Evolutionary conservation across 2,113 vertebrate genomes (phyloP).

Genomic region (Trogon surrucura): DNA sequence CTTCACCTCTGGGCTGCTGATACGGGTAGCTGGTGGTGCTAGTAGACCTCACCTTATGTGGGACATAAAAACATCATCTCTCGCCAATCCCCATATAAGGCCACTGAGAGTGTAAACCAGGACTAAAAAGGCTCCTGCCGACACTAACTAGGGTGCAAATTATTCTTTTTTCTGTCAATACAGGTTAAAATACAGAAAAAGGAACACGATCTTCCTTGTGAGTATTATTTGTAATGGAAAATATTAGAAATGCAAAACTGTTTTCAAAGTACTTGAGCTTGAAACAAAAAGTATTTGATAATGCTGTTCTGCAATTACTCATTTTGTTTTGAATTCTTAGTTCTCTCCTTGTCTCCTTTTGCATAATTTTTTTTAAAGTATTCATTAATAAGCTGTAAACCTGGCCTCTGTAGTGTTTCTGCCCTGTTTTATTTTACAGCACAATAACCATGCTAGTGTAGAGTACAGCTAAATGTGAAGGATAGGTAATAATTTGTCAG

Average conservation of each 20-base stretch:
- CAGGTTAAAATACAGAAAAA: background rate
- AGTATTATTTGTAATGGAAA: background rate
- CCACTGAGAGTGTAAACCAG: background rate
- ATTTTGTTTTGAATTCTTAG: background rate
- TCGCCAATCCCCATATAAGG: background rate
- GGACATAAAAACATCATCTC: background rate
- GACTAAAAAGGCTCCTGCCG: background rate
- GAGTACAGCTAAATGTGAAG: slow-evolving; percentile 49
- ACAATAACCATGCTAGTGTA: slow-evolving; percentile 3
- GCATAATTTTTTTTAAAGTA: background rate
- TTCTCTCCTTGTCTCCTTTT: background rate
- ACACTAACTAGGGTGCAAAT: too few relatives aligned
- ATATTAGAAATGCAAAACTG: background rate
- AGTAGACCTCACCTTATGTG: background rate
- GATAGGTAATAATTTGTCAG: slow-evolving; percentile 70
- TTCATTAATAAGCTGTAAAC: slow-evolving; percentile 9
- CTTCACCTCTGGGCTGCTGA: background rate
- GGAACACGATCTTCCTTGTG: background rate
- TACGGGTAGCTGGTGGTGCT: background rate
- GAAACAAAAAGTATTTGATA: background rate
- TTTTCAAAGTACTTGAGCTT: background rate
- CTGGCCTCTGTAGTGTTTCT: background rate
- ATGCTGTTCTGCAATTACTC: background rate
- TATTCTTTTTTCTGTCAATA: background rate
- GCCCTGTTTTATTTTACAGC: slow-evolving; percentile 16